These are phyloP conservation scores for Cyprinella venusta DNA, from an alignment of 2,797 vertebrate genomes.

Conservation along the genomic window DNA sequence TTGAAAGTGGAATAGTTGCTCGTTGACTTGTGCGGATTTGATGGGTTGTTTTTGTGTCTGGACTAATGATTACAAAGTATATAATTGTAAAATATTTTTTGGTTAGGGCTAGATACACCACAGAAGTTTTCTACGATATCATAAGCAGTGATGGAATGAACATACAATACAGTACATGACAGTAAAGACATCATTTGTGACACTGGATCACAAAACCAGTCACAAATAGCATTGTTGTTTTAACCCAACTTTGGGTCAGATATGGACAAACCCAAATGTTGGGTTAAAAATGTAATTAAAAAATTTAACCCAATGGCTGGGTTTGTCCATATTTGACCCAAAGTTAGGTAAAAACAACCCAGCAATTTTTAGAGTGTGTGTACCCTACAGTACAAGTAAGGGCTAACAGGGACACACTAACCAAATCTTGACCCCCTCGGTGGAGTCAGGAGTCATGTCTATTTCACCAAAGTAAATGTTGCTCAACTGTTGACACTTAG, in stretches of 20 bases:
- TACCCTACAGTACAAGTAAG: not conserved
- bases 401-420: not conserved
- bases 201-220: too few species aligned
- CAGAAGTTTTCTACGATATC: not conserved
- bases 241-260: too few species aligned
- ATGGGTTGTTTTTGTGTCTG: not conserved
- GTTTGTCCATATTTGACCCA: too few species aligned
- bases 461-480: conserved; percentile 17
- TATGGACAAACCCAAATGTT: too few species aligned
- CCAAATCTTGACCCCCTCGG: not conserved
- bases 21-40: conserved; percentile 11
- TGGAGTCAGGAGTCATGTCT: conserved; percentile 1
- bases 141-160: not conserved
- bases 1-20: conserved; percentile 11
- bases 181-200: not conserved
- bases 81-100: not conserved
- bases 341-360: too few species aligned
- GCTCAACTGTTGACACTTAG: conserved; percentile 24
- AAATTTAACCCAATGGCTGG: too few species aligned
- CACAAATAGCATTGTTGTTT: too few species aligned
- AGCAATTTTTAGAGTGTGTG: too few species aligned
- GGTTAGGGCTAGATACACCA: not conserved
- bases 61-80: not conserved
- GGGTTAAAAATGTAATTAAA: too few species aligned
- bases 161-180: not conserved